phyloP scores from a whole-genome alignment of 2,888 invertebrate species.

The Vesta saturnalis region DNA sequence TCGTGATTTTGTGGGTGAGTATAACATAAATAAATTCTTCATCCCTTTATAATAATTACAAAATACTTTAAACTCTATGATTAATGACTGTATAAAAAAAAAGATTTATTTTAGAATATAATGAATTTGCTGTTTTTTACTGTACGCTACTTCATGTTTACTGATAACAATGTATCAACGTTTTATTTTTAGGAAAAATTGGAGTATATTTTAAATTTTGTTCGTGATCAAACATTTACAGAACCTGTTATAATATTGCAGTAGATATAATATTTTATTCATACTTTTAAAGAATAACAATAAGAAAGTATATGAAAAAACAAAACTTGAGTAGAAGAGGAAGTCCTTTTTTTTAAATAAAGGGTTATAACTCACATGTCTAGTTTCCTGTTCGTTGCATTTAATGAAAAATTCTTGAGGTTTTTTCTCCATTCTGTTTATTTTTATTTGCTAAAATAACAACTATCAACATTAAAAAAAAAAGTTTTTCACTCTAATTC shows the following conservation, averaged over 20 bases:
- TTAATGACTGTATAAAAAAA: background rate
- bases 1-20: background rate
- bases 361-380: conserved; percentile 1
- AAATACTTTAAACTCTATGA: background rate
- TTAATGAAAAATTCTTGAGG: background rate
- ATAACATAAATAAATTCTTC: background rate
- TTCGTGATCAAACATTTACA: conserved; percentile 1
- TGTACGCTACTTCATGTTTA: background rate
- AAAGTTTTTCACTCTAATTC: too few relatives aligned
- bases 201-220: background rate
- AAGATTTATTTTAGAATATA: background rate
- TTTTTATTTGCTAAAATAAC: background rate
- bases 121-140: background rate
- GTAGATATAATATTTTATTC: background rate
- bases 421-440: background rate
- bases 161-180: background rate
- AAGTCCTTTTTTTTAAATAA: background rate
- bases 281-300: background rate
- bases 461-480: background rate
- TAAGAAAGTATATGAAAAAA: background rate
- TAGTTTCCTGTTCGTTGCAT: background rate
- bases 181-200: background rate
- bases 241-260: background rate
- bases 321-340: background rate
- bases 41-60: background rate